A percentile compares a stretch with the other conserved stretches of the same genome.
These are phyloP conservation scores for Ovis canadensis DNA, from an alignment of 2,113 vertebrate genomes.

Conservation along the genomic window DNA sequence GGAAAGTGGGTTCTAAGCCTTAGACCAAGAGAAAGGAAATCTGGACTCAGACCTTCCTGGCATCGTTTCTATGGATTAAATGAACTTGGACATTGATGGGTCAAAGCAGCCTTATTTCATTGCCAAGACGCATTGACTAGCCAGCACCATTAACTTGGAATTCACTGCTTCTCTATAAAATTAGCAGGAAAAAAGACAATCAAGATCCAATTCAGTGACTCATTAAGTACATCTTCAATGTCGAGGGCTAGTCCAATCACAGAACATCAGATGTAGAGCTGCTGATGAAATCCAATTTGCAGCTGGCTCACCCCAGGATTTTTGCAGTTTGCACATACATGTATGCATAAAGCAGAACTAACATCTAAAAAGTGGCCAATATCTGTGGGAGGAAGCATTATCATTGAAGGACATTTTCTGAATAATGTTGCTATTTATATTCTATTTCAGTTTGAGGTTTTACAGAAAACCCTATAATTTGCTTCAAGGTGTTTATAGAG, in stretches of 20 bases:
- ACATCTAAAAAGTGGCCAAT: background rate
- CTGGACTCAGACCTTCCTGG: background rate
- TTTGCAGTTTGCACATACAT: background rate
- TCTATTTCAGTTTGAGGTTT: background rate
- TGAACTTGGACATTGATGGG: background rate
- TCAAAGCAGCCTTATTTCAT: background rate
- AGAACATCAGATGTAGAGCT: background rate
- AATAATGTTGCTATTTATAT: background rate
- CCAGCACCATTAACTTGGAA: background rate
- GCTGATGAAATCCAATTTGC: background rate
- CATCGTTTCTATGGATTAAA: background rate
- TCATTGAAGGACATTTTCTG: background rate
- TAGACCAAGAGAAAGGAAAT: background rate
- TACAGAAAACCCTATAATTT: background rate
- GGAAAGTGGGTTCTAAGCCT: background rate
- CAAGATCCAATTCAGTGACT: background rate
- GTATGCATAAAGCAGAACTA: background rate
- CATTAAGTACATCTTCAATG: conserved; percentile 18
- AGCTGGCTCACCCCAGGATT: background rate
- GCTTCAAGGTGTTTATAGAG: background rate
- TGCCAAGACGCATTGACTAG: background rate
- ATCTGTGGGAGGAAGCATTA: background rate
- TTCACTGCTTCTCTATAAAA: conserved; percentile 17
- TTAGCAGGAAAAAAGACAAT: background rate
- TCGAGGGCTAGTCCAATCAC: background rate